These are phyloP conservation scores for Euthynnus affinis DNA, from an alignment of 2,797 vertebrate species.

Conservation along the genomic window DNA sequence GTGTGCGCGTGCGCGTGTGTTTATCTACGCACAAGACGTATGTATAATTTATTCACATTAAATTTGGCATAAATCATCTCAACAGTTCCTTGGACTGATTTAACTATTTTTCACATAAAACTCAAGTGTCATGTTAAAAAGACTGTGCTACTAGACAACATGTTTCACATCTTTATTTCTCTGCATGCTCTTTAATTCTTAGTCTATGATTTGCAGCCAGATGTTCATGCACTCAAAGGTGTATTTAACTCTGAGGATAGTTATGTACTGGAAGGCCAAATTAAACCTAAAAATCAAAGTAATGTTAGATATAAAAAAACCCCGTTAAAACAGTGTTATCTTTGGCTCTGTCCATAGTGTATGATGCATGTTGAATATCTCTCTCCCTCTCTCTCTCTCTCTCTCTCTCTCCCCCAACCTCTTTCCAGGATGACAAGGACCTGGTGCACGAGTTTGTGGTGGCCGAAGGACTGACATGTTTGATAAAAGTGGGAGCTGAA, in stretches of 20 bases:
- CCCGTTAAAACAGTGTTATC: neutral
- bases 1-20: too few species aligned
- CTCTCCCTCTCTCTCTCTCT: neutral
- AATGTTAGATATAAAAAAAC: neutral
- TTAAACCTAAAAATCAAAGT: neutral
- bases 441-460: slow-evolving; percentile 97
- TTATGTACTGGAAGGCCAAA: neutral
- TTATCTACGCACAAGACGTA: too few species aligned
- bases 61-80: neutral
- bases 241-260: slow-evolving; percentile 4
- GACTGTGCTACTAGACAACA: neutral
- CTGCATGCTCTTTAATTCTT: neutral
- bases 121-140: neutral
- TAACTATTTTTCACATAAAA: slow-evolving; percentile 1
- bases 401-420: neutral
- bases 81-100: slow-evolving; percentile 2
- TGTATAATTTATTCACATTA: neutral
- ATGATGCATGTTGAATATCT: neutral
- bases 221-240: neutral
- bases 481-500: slow-evolving; percentile 97
- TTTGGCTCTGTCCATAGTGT: neutral
- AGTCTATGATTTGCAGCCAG: slow-evolving; percentile 16
- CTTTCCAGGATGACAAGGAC: slow-evolving; percentile 96
- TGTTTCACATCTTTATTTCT: neutral
- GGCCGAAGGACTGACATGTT: slow-evolving; percentile 95